These are phyloP conservation scores for Telenomus remus DNA, from an alignment of 1,140 invertebrate genomes.

Conservation along the genomic window DNA sequence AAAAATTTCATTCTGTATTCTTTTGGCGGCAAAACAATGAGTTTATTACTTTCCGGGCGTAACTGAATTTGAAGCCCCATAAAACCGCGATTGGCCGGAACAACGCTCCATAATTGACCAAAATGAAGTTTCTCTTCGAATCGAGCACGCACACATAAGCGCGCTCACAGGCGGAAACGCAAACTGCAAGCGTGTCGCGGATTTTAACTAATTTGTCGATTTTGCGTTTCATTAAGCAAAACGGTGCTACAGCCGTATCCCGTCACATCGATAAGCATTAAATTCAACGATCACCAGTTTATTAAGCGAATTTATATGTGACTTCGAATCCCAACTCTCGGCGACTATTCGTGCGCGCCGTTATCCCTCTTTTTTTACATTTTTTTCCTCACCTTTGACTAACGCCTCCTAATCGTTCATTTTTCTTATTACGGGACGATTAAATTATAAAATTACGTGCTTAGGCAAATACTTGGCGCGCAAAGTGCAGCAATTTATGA, in stretches of 20 bases:
- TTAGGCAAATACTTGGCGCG: neutral
- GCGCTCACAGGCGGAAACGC: slow-evolving; percentile 21
- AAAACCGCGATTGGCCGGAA: slow-evolving; percentile 53
- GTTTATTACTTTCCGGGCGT: slow-evolving; percentile 1
- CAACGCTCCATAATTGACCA: slow-evolving; percentile 59
- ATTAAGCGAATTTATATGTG: slow-evolving; percentile 43
- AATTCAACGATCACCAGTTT: slow-evolving; percentile 51
- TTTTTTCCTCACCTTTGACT: neutral
- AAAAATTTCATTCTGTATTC: too few relatives aligned
- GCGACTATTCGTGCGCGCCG: slow-evolving; percentile 33
- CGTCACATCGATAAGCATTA: slow-evolving; percentile 42
- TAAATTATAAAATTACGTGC: too few relatives aligned
- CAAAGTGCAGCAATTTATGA: slow-evolving; percentile 16
- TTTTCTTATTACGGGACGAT: neutral
- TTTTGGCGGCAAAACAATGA: neutral
- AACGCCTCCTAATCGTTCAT: too few relatives aligned
- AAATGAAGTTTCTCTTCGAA: slow-evolving; percentile 53
- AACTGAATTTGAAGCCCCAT: slow-evolving; percentile 46
- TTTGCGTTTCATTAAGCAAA: slow-evolving; percentile 65
- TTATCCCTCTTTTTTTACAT: slow-evolving; percentile 12
- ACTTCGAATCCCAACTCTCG: slow-evolving; percentile 22
- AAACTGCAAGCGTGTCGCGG: slow-evolving; percentile 42
- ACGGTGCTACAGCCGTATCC: slow-evolving; percentile 42
- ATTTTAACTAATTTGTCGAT: slow-evolving; percentile 69
- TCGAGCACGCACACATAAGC: slow-evolving; percentile 6